Conservation (phyloP, 2,797 vertebrate genomes). For the Champsocephalus gunnari region DNA sequence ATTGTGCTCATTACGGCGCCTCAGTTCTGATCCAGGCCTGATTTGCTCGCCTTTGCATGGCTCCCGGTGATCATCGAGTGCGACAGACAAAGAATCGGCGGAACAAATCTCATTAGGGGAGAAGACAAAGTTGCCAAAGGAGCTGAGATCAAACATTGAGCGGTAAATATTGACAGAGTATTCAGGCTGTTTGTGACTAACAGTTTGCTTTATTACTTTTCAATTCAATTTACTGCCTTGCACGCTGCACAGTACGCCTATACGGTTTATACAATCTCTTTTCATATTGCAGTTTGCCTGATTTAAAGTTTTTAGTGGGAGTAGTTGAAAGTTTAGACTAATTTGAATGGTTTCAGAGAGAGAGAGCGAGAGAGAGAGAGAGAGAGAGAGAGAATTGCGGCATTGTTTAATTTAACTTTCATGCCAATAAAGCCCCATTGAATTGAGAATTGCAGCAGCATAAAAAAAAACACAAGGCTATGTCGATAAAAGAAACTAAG, state of each 20-base stretch:
- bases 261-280: not conserved
- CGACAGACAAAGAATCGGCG: conserved; percentile 26
- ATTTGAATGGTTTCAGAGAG: too few relatives aligned
- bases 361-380: too few relatives aligned
- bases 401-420: too few relatives aligned
- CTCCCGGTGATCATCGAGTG: conserved; percentile 21
- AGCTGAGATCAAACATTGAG: conserved; percentile 41
- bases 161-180: conserved; percentile 59
- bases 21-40: conserved; percentile 42
- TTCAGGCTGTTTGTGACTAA: conserved; percentile 18
- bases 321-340: not conserved
- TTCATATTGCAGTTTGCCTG: not conserved
- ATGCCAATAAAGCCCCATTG: too few relatives aligned
- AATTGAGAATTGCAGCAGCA: too few relatives aligned
- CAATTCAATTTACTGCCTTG: not conserved
- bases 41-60: conserved; percentile 31
- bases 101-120: conserved; percentile 67
- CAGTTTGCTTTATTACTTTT: conserved; percentile 23
- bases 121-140: conserved; percentile 22
- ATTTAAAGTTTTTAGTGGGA: not conserved
- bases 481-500: too few relatives aligned
- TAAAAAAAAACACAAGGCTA: too few relatives aligned
- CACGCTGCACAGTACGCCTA: not conserved
- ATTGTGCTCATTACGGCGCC: conserved; percentile 68
- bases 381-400: too few relatives aligned